Base-by-base conservation (phyloP, 2,888 invertebrate species). In the Miltochrista miniata region DNA sequence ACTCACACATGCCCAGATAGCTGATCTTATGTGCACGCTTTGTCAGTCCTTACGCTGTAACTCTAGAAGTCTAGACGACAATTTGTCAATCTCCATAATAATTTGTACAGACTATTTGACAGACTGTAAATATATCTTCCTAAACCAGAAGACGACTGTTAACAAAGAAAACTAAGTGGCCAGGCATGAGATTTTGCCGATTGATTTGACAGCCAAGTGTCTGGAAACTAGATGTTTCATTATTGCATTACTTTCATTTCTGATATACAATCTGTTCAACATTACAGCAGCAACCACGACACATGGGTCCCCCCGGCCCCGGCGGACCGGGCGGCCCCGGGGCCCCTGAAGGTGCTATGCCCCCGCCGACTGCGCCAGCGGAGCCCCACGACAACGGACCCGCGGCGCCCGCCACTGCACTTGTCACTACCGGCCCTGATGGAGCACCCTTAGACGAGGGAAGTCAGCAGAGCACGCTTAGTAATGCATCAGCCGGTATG, bases 401-500 rank as follows among this genome's bases (percentile, higher is more conserved):
- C n/a, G 87, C 92, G 44, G 93, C 96, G 81, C 95, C 96, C 53
- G 96, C 96, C 68, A 97, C 96, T 40, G 96, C 96, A 54, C 95
- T 97, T 64, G 96, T 97, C 73, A 97, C 97, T 62, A 97, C 97
- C 49, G 97, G 97, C 3, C 97, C 97, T 12, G 97, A 98, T 90
- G 97, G 97, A 54, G 94, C 96, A 61, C 95, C 96, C 39, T 93
- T 98, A 64, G 97, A 98, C 83, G 97, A 98, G 86, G 97, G 96
- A 72, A 97, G 97, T 72, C 98, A 98, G 84, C 97, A 98, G 87
- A 97, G 97, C 74, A 98, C 97, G 64, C 93, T 97, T 64, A 97
- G 97, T 51, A 98, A 97, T 88, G 97, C 98, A 55, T 98, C 98
- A 63, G 97, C 97, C 80, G 97, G 97, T 97, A 85, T 13, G 48